These are phyloP conservation scores for Diloba caeruleocephala DNA, from an alignment of 2,888 invertebrate species.

Conservation along the genomic window DNA sequence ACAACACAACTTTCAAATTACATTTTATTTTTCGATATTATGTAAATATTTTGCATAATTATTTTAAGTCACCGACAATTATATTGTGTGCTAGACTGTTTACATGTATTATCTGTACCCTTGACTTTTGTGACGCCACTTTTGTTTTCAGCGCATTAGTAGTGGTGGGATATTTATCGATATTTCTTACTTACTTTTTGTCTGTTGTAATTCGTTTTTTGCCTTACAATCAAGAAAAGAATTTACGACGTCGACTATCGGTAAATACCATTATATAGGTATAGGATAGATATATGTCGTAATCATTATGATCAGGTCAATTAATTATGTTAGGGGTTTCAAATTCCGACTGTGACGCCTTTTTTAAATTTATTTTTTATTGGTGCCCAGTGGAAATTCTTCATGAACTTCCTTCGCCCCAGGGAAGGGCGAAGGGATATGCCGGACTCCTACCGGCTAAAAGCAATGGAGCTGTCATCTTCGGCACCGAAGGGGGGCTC, in stretches of 20 bases:
- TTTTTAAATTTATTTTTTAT: too few relatives aligned
- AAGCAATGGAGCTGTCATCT: too few relatives aligned
- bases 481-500: too few relatives aligned
- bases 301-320: too few relatives aligned
- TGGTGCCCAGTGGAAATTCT: too few relatives aligned
- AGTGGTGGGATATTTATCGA: constrained; percentile 22
- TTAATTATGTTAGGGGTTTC: too few relatives aligned
- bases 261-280: background rate
- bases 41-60: constrained; percentile 27
- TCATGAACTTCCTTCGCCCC: too few relatives aligned
- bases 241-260: too few relatives aligned
- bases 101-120: constrained; percentile 38
- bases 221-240: too few relatives aligned
- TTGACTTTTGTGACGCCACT: constrained; percentile 45
- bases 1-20: background rate
- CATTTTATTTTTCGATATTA: background rate
- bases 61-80: constrained; percentile 5
- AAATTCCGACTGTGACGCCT: too few relatives aligned
- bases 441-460: too few relatives aligned
- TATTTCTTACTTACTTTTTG: background rate
- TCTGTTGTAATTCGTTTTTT: background rate
- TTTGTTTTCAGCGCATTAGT: constrained; percentile 16
- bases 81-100: constrained; percentile 8
- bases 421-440: too few relatives aligned
- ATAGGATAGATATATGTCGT: background rate